Percentiles rank a stretch among this genome's conserved stretches.
Conservation (phyloP, 2,888 invertebrate species). For the Pomacea canaliculata region DNA sequence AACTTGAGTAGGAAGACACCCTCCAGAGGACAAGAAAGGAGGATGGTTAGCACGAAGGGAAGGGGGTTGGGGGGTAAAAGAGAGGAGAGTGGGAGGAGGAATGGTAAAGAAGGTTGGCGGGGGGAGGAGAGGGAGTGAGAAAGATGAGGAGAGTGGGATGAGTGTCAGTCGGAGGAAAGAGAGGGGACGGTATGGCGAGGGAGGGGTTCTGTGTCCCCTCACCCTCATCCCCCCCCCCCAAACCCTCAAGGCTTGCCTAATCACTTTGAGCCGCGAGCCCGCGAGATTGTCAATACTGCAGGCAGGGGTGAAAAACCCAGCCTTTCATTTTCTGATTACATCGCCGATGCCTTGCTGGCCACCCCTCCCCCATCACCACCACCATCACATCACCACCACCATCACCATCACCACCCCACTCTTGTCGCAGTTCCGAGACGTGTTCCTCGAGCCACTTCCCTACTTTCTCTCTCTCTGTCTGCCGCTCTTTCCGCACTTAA, state of each 20-base stretch:
- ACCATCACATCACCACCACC: constrained; percentile 2
- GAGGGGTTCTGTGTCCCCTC: background rate
- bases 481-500: background rate
- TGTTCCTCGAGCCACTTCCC: background rate
- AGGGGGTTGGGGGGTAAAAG: background rate
- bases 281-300: constrained; percentile 8
- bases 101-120: background rate
- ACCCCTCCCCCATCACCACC: constrained; percentile 1
- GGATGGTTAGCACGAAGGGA: background rate
- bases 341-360: background rate
- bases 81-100: background rate
- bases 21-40: constrained; percentile 2
- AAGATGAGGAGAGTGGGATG: background rate
- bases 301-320: background rate
- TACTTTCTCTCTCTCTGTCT: constrained; percentile 24
- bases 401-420: background rate
- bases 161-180: background rate
- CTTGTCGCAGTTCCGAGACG: background rate
- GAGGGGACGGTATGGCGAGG: background rate
- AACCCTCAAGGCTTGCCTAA: constrained; percentile 6
- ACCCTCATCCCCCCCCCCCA: background rate
- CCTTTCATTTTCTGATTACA: constrained; percentile 18
- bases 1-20: no score
- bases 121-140: background rate
- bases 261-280: constrained; percentile 8